A percentile compares a stretch with the other conserved stretches of the same genome.
These are phyloP conservation scores for Gryon sp. DNA, from an alignment of 1,140 invertebrate genomes.

Conservation along the genomic window DNA sequence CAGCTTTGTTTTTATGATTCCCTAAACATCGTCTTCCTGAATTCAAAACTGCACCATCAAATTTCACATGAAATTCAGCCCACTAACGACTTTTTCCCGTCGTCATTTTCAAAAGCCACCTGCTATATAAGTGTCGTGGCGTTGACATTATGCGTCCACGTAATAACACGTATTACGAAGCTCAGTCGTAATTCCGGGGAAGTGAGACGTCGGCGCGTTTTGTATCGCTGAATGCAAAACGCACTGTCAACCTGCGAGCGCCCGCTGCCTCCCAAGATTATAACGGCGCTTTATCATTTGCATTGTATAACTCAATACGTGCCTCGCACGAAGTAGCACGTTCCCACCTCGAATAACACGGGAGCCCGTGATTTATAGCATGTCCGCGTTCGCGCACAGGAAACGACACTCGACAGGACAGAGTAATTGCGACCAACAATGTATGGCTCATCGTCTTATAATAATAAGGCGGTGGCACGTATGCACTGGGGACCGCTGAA, in stretches of 20 bases:
- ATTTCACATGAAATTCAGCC: too few relatives aligned
- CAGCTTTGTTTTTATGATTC: too few relatives aligned
- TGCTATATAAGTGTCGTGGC: not conserved
- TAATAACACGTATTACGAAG: constrained; percentile 37
- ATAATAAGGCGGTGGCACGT: constrained; percentile 46
- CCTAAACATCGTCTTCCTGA: too few relatives aligned
- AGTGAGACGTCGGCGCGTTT: constrained; percentile 45
- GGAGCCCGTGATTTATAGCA: constrained; percentile 54
- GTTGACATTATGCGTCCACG: constrained; percentile 13
- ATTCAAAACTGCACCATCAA: too few relatives aligned
- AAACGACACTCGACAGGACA: constrained; percentile 56
- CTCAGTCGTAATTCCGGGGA: constrained; percentile 30
- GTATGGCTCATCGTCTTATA: constrained; percentile 55
- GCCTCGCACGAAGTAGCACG: constrained; percentile 55
- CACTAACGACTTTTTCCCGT: too few relatives aligned
- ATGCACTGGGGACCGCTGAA: constrained; percentile 12
- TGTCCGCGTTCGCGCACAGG: constrained; percentile 55
- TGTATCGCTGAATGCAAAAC: constrained; percentile 45
- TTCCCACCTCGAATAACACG: constrained; percentile 55
- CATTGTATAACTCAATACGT: constrained; percentile 63
- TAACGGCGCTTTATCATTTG: constrained; percentile 62
- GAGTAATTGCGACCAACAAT: constrained; percentile 61
- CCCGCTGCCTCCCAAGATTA: constrained; percentile 49
- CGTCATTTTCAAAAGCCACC: too few relatives aligned
- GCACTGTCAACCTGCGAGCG: constrained; percentile 50